Evolutionary conservation across 1,140 invertebrate species (phyloP), one percentile per base, ranked within the genome.

Genomic region (Cyclina sinensis): DNA sequence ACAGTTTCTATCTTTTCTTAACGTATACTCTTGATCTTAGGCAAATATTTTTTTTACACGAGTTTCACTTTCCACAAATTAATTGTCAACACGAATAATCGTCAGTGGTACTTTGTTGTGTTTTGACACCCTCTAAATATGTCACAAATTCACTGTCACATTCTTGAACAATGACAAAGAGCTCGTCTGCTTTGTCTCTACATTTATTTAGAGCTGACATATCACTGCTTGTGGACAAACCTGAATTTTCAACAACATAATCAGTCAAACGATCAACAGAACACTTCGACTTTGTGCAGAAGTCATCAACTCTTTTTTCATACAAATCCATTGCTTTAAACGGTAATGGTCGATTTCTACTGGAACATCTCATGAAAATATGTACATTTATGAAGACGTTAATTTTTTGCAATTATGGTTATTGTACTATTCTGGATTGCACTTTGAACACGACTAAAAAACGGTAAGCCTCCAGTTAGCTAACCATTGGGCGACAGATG

Each of bases 51-150:
- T 7, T 35, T 74, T 39, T 9, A 74, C 70, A 7, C 30, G 27
- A 9, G 9, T 39, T 32, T 74, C 70, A 43, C 11, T 7, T 32
- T 39, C 37, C 7, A 74, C 7, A 32, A 74, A 74, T 43, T 32
- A 32, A 39, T 39, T 74, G n/a, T 74, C 70, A 74, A 74, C 30
- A 32, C 35, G 27, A 11, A 12, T 74, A n/a, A 74, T 74, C 35
- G n/a, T 74, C 70, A 74, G 70, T 46, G 43, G 43, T 16, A 46
- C 70, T 74, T 35, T 43, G 37, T 39, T 74, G 27, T 9, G 16
- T 46, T 46, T 46, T 9, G 43, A 46, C 16, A 16, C 43, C 43
- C 16, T 74, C 70, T 35, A 74, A 43, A 32, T 35, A 74, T 32
- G 12, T 74, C 37, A 74, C 30, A 43, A 74, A 14, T 11, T 74